A percentile compares a stretch with the other conserved stretches of the same genome.
These are phyloP conservation scores for Lacerta bilineata DNA, from an alignment of 2,797 vertebrate species.

Conservation along the genomic window DNA sequence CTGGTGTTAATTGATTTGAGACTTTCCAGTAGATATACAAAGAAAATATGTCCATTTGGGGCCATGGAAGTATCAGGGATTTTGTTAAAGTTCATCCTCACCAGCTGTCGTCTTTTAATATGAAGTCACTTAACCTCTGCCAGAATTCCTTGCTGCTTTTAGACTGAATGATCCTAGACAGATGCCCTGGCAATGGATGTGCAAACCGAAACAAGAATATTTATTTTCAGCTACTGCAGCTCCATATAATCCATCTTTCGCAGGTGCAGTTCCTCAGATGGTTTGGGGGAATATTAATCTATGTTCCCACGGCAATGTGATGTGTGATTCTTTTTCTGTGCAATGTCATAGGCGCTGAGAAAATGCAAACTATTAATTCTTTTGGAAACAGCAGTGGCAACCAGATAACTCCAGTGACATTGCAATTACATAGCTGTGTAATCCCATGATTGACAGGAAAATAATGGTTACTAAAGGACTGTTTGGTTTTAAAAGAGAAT, in stretches of 20 bases:
- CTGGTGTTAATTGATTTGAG: conserved; percentile 54
- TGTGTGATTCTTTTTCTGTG: conserved; percentile 17
- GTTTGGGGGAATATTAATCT: conserved; percentile 26
- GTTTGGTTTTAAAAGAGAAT: conserved; percentile 52
- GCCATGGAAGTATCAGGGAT: conserved; percentile 44
- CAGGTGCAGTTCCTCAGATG: conserved; percentile 23
- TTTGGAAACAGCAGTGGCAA: conserved; percentile 26
- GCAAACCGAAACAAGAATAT: conserved; percentile 50
- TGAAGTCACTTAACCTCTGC: conserved; percentile 60
- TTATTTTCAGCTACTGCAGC: conserved; percentile 47
- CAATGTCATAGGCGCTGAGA: not conserved
- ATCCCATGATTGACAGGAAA: conserved; percentile 59
- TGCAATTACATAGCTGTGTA: conserved; percentile 37
- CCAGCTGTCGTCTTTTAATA: conserved; percentile 48
- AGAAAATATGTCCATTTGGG: conserved; percentile 47
- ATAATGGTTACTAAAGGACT: conserved; percentile 47
- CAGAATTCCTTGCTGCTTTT: conserved; percentile 55
- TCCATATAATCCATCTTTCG: conserved; percentile 16
- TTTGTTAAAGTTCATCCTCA: conserved; percentile 50
- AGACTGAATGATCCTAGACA: conserved; percentile 51
- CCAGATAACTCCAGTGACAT: conserved; percentile 30
- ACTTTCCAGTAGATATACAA: conserved; percentile 58
- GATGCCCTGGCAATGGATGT: conserved; percentile 51
- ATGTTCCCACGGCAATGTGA: conserved; percentile 19
- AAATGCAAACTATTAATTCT: conserved; percentile 43